Evolutionary conservation across 2,113 vertebrate species (phyloP).

Genomic region (Oreocharis arfaki): DNA sequence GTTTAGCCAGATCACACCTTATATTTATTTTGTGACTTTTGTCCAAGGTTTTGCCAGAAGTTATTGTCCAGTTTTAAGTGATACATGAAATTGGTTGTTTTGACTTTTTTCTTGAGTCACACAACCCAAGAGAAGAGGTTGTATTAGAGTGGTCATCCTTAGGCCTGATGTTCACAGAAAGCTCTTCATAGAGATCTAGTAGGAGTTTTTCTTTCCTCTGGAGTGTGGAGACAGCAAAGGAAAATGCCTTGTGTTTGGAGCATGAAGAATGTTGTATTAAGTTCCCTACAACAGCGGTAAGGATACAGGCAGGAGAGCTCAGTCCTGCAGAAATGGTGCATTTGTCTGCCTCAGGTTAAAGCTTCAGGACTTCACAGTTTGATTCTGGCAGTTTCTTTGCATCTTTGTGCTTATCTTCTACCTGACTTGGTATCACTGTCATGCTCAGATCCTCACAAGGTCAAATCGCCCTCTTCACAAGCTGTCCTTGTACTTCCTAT

Average conservation of each 20-base stretch:
- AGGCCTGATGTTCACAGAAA: neutral
- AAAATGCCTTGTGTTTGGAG: neutral
- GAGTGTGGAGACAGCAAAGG: neutral
- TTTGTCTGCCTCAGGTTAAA: neutral
- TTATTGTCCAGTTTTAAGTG: neutral
- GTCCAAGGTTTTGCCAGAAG: neutral
- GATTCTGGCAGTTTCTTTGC: neutral
- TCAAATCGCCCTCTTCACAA: neutral
- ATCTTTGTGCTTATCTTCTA: neutral
- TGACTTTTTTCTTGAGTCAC: neutral
- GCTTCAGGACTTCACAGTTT: neutral
- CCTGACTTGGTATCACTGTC: neutral
- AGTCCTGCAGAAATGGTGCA: neutral
- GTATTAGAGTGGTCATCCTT: neutral
- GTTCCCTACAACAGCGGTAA: neutral
- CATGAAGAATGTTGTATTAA: neutral
- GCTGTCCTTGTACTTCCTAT: neutral
- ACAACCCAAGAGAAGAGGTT: neutral
- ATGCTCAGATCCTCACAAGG: rapidly evolving
- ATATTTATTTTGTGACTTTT: neutral
- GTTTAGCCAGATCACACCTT: neutral
- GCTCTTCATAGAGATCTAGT: neutral
- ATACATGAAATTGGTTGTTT: rapidly evolving
- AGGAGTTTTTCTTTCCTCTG: neutral
- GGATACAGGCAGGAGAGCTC: neutral